phyloP scores from a whole-genome alignment of 2,113 vertebrate genomes.

The Butorides virescens region DNA sequence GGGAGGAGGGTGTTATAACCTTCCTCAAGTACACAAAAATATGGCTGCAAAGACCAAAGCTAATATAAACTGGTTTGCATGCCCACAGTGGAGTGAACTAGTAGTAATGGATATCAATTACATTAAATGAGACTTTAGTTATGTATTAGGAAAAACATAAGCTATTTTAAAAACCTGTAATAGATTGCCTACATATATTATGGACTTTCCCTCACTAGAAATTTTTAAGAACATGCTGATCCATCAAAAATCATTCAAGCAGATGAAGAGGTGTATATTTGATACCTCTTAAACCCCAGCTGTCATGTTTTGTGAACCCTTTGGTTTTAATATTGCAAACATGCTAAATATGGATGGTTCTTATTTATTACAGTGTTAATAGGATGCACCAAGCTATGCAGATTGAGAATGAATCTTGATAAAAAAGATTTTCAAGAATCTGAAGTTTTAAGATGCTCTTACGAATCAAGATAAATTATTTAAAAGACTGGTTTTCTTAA shows the following conservation, averaged over 20 bases:
- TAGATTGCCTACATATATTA: neutral
- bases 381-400: neutral
- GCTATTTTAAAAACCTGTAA: neutral
- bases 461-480: neutral
- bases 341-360: neutral
- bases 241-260: neutral
- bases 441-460: neutral
- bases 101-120: neutral
- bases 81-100: neutral
- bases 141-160: neutral
- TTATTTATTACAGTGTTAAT: neutral
- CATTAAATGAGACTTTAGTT: neutral
- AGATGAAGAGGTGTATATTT: neutral
- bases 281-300: neutral
- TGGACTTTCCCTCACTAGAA: neutral
- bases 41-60: neutral
- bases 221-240: neutral
- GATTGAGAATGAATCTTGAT: neutral
- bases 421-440: neutral
- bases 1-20: neutral
- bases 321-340: neutral
- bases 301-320: neutral
- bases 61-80: neutral
- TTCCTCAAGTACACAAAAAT: neutral
- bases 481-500: neutral